phyloP scores from a whole-genome alignment of 2,797 vertebrate species.

The Crypturellus tataupa region DNA sequence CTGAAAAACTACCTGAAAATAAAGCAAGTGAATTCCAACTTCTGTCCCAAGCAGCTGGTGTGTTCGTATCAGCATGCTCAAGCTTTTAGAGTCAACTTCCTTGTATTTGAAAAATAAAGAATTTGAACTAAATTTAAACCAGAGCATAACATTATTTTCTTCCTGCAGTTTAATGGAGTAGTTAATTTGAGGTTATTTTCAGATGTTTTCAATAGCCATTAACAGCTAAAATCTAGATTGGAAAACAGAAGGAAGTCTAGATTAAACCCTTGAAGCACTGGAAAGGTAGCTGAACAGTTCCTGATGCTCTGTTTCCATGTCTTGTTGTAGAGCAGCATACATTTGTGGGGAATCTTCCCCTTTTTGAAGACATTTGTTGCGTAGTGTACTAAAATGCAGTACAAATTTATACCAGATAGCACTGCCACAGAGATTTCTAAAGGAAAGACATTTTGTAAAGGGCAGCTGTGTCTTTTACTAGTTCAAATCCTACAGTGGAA shows the following conservation, averaged over 20 bases:
- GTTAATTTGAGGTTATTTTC: not conserved
- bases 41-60: not conserved
- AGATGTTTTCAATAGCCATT: not conserved
- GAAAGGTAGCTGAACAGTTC: not conserved
- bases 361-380: not conserved
- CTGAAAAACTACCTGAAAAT: not conserved
- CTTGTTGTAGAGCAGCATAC: fast-evolving
- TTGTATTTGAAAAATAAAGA: not conserved
- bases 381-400: too few species aligned
- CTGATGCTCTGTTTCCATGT: not conserved
- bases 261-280: not conserved
- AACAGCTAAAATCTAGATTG: not conserved
- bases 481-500: not conserved
- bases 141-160: not conserved
- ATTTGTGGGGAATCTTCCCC: fast-evolving
- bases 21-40: not conserved
- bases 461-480: not conserved
- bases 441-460: not conserved
- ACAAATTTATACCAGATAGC: not conserved
- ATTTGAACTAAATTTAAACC: not conserved
- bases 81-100: not conserved
- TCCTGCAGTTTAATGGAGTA: not conserved
- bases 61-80: not conserved
- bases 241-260: not conserved
- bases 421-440: not conserved